phyloP scores from a whole-genome alignment of 2,797 vertebrate genomes.

The Chrysocyon brachyurus region DNA sequence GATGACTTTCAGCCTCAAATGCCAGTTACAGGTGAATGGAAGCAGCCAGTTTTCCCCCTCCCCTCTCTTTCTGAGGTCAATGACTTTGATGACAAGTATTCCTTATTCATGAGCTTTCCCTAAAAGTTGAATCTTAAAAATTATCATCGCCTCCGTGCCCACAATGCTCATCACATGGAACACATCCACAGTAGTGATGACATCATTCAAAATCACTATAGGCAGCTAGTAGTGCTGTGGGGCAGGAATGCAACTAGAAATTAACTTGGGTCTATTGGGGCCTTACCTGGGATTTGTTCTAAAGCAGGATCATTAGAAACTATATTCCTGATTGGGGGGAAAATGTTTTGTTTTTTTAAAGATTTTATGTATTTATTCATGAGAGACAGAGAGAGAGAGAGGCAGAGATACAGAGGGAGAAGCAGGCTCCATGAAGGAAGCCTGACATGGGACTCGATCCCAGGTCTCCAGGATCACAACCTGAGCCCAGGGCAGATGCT shows the following conservation, averaged over 20 bases:
- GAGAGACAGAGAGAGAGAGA: too few relatives aligned
- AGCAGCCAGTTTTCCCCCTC: neutral
- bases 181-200: too few relatives aligned
- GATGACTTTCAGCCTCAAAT: neutral
- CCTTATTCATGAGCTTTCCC: neutral
- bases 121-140: neutral
- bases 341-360: too few relatives aligned
- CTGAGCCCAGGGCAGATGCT: too few relatives aligned
- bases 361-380: too few relatives aligned
- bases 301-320: neutral
- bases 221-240: neutral
- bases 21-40: neutral
- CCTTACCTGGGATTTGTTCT: neutral
- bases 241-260: neutral
- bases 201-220: neutral
- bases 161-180: neutral
- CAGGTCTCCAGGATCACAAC: too few relatives aligned
- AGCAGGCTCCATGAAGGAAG: too few relatives aligned
- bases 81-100: neutral
- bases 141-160: neutral
- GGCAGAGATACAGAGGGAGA: too few relatives aligned
- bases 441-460: too few relatives aligned
- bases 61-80: neutral
- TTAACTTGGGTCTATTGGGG: neutral
- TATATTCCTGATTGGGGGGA: too few relatives aligned